Conservation (phyloP, 2,888 invertebrate species). For the Seira ritae region DNA sequence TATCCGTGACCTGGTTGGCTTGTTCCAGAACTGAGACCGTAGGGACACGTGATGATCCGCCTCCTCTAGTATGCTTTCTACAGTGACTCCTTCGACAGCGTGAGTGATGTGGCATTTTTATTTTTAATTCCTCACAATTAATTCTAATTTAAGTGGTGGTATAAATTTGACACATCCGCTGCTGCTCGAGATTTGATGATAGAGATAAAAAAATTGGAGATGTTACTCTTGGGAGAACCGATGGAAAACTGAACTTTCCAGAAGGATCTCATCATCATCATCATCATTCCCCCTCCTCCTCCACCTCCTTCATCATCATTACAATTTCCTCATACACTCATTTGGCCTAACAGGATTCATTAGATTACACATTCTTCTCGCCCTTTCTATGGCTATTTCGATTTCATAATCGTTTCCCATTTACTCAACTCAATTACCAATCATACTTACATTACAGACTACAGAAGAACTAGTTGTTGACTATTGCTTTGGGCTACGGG, state of each 20-base stretch:
- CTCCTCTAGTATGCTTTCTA: slow-evolving; percentile 44
- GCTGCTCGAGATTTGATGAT: neutral
- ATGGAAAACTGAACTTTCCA: neutral
- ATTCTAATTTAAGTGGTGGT: neutral
- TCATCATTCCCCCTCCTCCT: neutral
- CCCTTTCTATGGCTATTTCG: neutral
- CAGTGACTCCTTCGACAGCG: slow-evolving; percentile 48
- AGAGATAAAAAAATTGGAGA: neutral
- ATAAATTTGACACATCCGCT: no score
- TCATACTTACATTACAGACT: neutral
- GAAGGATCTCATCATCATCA: neutral
- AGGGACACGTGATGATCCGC: slow-evolving; percentile 20
- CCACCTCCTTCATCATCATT: neutral
- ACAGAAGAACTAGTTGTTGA: no score
- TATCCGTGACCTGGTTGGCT: neutral
- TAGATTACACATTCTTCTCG: slow-evolving; percentile 37
- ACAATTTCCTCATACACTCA: no score
- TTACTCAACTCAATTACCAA: slow-evolving; percentile 30
- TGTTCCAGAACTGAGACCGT: slow-evolving; percentile 41
- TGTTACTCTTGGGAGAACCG: neutral
- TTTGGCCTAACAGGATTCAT: no score
- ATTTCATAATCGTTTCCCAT: slow-evolving; percentile 40
- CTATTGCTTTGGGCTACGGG: no score
- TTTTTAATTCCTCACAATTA: neutral
- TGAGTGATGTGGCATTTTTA: slow-evolving; percentile 51